Evolutionary conservation across 2,888 invertebrate genomes (phyloP).

Genomic region (Ecdyonurus torrentis): DNA sequence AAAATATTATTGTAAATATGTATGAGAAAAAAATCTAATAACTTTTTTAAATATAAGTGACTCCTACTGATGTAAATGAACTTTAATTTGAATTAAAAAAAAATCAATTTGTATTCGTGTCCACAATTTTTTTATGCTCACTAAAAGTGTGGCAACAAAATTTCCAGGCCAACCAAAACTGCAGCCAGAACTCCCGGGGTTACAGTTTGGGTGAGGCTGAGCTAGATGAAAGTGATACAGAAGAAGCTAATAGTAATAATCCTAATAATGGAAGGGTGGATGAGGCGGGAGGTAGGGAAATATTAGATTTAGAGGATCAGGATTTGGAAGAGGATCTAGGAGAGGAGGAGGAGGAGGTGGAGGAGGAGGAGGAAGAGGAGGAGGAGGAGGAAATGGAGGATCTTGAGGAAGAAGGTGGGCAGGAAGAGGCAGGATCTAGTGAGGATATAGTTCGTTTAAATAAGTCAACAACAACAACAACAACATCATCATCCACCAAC

Average conservation of each 20-base stretch:
- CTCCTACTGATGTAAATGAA: background rate
- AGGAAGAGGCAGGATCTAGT: constrained; percentile 15
- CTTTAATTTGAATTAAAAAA: constrained; percentile 1
- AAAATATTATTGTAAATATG: background rate
- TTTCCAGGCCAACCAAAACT: constrained; percentile 13
- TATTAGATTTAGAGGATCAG: background rate
- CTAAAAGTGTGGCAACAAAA: constrained; percentile 9
- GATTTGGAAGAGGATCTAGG: background rate
- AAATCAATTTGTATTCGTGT: background rate
- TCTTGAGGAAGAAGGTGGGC: background rate
- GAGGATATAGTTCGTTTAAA: constrained; percentile 5
- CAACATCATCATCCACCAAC: no score
- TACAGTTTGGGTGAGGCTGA: constrained; percentile 9
- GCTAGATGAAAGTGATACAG: no score
- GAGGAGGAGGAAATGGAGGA: constrained; percentile 5
- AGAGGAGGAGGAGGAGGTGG: constrained; percentile 4
- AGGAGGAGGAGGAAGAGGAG: constrained; percentile 13
- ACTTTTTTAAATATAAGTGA: background rate
- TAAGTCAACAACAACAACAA: constrained; percentile 13
- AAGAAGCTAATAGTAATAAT: no score
- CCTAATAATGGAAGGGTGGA: no score
- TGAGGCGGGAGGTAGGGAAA: constrained; percentile 4
- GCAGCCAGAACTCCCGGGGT: constrained; percentile 12
- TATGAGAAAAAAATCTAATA: background rate
- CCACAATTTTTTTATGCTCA: constrained; percentile 2